Base-by-base conservation (phyloP, 1,140 invertebrate species). In the Drosophila ambigua region DNA sequence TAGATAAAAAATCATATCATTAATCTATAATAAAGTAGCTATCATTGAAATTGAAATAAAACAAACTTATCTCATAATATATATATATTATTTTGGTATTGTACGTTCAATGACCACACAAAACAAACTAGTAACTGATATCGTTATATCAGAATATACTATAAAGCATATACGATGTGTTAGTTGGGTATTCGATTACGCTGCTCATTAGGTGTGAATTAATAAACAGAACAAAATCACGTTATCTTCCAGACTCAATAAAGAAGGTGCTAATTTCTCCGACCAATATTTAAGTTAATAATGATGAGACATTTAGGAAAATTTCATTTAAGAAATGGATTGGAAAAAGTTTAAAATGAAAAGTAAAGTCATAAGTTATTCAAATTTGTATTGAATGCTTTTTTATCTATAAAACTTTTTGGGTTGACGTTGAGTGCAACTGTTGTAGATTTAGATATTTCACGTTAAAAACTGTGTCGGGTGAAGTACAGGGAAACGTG, bases 61-160 rank as follows among this genome's bases (percentile, higher is more conserved):
- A 24, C 26, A 65, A 39, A 6, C 39, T 45, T 35, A 63, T 66
- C 63, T 7, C 5, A 6, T 16, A 48, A 13, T 24, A 66, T 51
- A 51, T 28, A 11, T 13, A 39, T 31, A 65, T 60, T 43, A 26
- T 16, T 49, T n/a, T 35, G 31, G 4, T 0, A 5, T 3, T 39
- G 35, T 26, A 8, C 52, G 58, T 72, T 72, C 62, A 80, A 71
- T 79, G 77, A 79, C 72, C 77, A 71, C 44, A 80, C 50, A 71
- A 35, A 64, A 64, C 41, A 45, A 77, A 35, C 24, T 15, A 39
- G 35, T 39, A 7, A 41, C 35, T 62, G 62, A 67, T 79, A 79
- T 55, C 15, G 26, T 26, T 52, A 55, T 54, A 59, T 64, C 43
- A 48, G n/a, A 16, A 26, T 7, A 54, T 28, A 48, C 35, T 41